Conservation (phyloP, 1,140 invertebrate species). For the Caerostris darwini region DNA sequence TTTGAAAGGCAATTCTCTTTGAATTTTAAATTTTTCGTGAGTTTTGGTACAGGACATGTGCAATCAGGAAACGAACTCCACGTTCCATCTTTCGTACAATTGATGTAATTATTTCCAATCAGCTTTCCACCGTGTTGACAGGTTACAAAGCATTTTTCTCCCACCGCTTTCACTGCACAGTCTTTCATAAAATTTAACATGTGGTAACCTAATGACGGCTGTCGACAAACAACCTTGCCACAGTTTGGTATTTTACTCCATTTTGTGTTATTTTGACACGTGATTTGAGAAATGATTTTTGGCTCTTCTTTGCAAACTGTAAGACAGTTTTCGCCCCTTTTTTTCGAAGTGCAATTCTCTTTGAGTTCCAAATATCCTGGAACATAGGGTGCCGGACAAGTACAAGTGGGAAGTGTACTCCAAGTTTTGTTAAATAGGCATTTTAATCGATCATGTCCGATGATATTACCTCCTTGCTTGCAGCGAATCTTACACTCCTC, state of each 20-base stretch:
- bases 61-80: not conserved
- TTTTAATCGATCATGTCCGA: not conserved
- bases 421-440: not conserved
- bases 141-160: not conserved
- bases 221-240: not conserved
- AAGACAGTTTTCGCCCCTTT: not conserved
- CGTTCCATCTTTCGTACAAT: not conserved
- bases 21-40: not conserved
- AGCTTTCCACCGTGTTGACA: not conserved
- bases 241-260: not conserved
- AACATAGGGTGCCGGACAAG: not conserved
- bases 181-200: not conserved
- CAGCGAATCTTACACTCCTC: slow-evolving; percentile 2
- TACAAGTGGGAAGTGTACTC: slow-evolving; percentile 3
- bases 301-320: not conserved
- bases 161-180: not conserved
- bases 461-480: not conserved
- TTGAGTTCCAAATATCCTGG: not conserved
- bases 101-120: not conserved
- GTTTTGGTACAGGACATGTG: not conserved
- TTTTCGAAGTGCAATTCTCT: slow-evolving; percentile 21
- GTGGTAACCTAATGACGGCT: not conserved
- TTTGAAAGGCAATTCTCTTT: not conserved
- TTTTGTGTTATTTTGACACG: not conserved
- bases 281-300: not conserved